Base-by-base conservation (phyloP, 2,113 vertebrate genomes). In the Eublepharis macularius region DNA sequence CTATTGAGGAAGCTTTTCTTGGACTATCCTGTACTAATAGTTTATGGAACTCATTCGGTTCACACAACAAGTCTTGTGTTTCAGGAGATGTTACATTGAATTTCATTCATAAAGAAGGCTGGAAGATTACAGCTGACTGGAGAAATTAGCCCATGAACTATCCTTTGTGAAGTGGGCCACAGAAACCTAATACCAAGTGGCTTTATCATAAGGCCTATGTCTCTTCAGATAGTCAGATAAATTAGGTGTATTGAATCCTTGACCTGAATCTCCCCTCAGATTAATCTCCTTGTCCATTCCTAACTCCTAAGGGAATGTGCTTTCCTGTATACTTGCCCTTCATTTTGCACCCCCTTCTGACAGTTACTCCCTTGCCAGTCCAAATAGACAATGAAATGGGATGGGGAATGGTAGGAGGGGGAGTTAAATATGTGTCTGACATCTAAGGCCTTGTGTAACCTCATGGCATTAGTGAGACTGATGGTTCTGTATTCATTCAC, bases 331-430 rank as follows among this genome's bases (percentile, higher is more conserved):
- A 43, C 57, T 80, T 65, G 54, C 47, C 69, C 81, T 74, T 65
- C 57, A 80, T 79, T 69, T 79, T 80, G 49, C 51, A 75, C 6
- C 60, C 47, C 57, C 32, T 66, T 83, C 65, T 80, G 57, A 83
- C 76, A 81, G 14, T 57, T 75, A 49, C 43, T 81, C 69, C 54
- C 76, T 36, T 69, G 36, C 75, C 49, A 66, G 57, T 73, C 45
- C 76, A 80, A 78, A 65, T 16, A 74, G 45, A 83, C 74, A 69
- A 83, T 83, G 81, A 78, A 87, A 60, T 79, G 41, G 60, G 76
- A 9, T 80, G 76, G 36, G 19, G 32, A 72, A 79, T 49, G 14
- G 65, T 57, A 63, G 16, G 68, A 21, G 41, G 8, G 69, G 36
- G 39, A 51, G 57, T 26, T 34, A 57, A 29, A 57, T 75, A 21